Base-by-base conservation (phyloP, 2,113 vertebrate genomes). In the Psettodes erumei region DNA sequence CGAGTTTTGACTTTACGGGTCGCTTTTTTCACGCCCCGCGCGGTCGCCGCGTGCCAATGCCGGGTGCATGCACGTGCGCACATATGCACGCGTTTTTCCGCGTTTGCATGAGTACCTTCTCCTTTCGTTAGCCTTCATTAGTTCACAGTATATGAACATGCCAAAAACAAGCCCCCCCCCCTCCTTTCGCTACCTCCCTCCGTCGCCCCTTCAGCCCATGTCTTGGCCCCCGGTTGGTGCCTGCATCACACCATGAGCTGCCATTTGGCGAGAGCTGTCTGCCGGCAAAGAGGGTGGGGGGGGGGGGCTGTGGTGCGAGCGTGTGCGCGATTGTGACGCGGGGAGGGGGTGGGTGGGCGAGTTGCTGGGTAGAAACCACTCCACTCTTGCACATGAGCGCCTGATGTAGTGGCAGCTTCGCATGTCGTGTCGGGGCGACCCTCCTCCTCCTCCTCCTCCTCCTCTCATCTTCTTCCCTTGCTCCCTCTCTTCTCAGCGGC, bases 301-400 rank as follows among this genome's bases (percentile, higher is more conserved):
- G 78, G 38, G 87, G 90, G 84, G 81, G 86, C 35, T 33, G 80
- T 74, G 85, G 40, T 25, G 48, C 5, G 77, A 65, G 64, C 42
- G 71, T 72, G 72, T 58, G 70, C 68, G 54, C 27, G 60, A 13
- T 15, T 12, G 45, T 54, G 72, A 63, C 60, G 60, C 8, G 21
- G 23, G 35, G 45, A 25, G 63, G 77, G 65, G 43, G 43, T 3
- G 23, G 42, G 62, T 18, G 75, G 75, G 60, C 25, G 78, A 55
- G 91, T 93, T 93, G 91, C 93, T 89, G 90, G 92, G 91, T 90
- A 93, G 89, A 92, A 91, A 83, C 45, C 85, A 45, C 64, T 69
- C 30, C 5, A 63, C 43, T 69, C 75, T 72, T 76, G n/a, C 75
- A 78, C 78, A 66, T 79, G 87, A 88, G 81, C 28, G 81, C 75